A percentile compares a stretch with the other conserved stretches of the same genome.
These are phyloP conservation scores for Emydura subglobosa DNA, from an alignment of 2,113 vertebrate genomes.

Conservation along the genomic window DNA sequence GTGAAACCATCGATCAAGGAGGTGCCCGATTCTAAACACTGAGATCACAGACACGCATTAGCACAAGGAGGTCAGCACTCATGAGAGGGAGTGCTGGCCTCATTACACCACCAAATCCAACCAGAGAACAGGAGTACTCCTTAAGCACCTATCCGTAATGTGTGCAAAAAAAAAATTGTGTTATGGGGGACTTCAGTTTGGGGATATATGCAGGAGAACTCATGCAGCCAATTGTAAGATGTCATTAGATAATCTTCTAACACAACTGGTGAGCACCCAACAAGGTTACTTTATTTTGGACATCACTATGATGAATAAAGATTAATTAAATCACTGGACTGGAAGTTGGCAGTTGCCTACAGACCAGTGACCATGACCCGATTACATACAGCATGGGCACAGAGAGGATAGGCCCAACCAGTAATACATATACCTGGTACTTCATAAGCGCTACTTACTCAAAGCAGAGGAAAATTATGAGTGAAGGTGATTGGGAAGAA, in stretches of 20 bases:
- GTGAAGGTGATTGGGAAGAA: neutral
- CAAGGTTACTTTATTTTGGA: neutral
- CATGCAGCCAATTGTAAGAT: neutral
- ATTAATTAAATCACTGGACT: neutral
- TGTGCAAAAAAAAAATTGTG: neutral
- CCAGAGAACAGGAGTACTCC: neutral
- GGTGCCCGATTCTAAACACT: too few relatives aligned
- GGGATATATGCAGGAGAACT: neutral
- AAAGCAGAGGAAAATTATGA: neutral
- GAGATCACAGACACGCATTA: too few relatives aligned
- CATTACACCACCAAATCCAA: neutral
- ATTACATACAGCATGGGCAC: neutral
- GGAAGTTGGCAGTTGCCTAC: neutral
- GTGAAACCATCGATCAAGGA: too few relatives aligned
- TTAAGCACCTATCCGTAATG: neutral
- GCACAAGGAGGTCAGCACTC: too few relatives aligned
- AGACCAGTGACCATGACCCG: neutral
- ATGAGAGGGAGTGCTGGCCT: too few relatives aligned
- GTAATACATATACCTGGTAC: neutral
- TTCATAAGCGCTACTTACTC: neutral
- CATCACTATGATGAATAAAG: neutral
- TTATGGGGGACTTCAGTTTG: neutral
- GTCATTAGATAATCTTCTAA: neutral
- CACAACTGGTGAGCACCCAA: neutral
- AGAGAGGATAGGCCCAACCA: neutral